phyloP scores from a whole-genome alignment of 37 sponge, comb jelly and placozoan genomes.

The Lycopodina hypogea region DNA sequence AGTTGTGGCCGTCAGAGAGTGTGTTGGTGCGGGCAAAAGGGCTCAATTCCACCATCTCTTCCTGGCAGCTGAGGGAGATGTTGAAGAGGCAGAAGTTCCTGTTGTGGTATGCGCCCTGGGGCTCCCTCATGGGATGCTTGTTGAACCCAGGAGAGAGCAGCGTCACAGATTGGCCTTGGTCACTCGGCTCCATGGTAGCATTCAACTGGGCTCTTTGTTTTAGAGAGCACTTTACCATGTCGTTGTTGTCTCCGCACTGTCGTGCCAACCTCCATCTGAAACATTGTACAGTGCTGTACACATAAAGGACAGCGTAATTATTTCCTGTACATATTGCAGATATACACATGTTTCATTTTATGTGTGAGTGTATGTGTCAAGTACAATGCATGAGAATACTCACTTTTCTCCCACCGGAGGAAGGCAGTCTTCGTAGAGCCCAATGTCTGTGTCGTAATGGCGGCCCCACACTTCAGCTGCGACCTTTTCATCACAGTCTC shows the following conservation, averaged over 20 bases:
- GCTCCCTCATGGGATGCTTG: background rate
- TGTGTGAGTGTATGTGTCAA: no score
- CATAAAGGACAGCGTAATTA: background rate
- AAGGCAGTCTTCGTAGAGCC: constrained; percentile 1
- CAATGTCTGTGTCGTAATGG: background rate
- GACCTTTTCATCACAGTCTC: background rate
- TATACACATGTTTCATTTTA: no score
- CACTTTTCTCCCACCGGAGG: constrained; percentile 7
- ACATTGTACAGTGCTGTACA: background rate
- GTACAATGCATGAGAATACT: background rate
- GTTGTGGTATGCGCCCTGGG: background rate
- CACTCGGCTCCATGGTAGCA: background rate
- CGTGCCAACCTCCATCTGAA: constrained; percentile 3
- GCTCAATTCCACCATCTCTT: background rate
- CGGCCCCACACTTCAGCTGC: background rate
- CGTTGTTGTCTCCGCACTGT: background rate
- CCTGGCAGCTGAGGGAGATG: background rate
- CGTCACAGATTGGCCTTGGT: background rate
- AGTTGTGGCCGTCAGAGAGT: background rate
- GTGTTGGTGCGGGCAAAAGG: background rate
- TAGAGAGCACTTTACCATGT: constrained; percentile 1
- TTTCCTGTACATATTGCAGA: no score
- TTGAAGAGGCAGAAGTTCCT: constrained; percentile 7
- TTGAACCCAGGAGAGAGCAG: constrained; percentile 8
- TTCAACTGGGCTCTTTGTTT: background rate